Evolutionary conservation across 2,797 vertebrate species (phyloP), one percentile per base, ranked within the genome.

Genomic region (Eutrigla gurnardus): DNA sequence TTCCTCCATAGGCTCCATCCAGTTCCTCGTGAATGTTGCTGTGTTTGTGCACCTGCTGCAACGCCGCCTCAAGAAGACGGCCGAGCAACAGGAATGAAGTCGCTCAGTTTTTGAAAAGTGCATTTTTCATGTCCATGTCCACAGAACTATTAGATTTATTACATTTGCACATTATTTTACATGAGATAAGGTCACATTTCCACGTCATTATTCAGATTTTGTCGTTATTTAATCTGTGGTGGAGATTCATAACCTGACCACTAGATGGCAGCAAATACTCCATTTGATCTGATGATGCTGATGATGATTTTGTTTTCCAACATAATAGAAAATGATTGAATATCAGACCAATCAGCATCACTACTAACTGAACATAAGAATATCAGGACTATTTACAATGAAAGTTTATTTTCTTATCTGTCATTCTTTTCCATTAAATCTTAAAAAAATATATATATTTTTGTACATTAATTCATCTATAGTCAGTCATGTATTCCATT

Each of bases 1-100:
- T n/a, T 60, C 95, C 0, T 92, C 96, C 13, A 97, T 99, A 0
- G 98, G 98, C n/a, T 88, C 94, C 0, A 92, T 96, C 68, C 95
- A 99, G 85, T 91, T 95, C n/a, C 43, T 73, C 0, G 82, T 97
- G 54, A 98, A 96, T 36, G 2, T 84, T 0, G 37, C 52, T 0
- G 90, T 98, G 65, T 94, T 97, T 70, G 18, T 93, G 61, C 85
- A 92, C 77, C 89, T 99, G 80, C 86, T 95, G 69, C 92, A 81
- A 70, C 88, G 39, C 43, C 87, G 61, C 9, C 32, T 85, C 40
- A 73, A 67, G 1, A 89, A 71, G 33, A 75, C 67, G 7, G 4
- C 1, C 1, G 36, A 43, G 12, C 70, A 65, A 1, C 70, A 25
- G 73, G 36, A 87, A 17, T 91, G 73, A 91, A 25, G 45, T 3